Conservation (phyloP, 2,797 vertebrate genomes). For the Coregonus suidteri region DNA sequence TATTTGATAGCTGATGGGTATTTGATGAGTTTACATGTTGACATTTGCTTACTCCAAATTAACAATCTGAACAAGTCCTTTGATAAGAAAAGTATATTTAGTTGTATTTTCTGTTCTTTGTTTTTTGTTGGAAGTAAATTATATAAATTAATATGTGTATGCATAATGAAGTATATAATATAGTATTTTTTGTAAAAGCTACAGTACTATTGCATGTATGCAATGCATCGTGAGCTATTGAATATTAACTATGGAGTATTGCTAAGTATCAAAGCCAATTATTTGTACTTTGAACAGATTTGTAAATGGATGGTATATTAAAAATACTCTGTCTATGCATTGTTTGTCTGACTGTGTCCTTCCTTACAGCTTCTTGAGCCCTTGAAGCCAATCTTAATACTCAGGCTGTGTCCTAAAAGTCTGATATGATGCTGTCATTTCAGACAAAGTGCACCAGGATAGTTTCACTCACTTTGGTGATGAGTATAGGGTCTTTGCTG, state of each 20-base stretch:
- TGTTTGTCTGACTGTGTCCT: slow-evolving; percentile 32
- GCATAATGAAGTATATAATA: slow-evolving; percentile 40
- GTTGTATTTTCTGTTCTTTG: not conserved
- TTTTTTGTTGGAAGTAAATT: slow-evolving; percentile 10
- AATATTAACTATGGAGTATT: slow-evolving; percentile 60
- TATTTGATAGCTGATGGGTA: not conserved
- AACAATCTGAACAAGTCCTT: not conserved
- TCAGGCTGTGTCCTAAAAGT: too few relatives aligned
- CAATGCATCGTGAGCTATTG: slow-evolving; percentile 68
- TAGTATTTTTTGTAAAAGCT: slow-evolving; percentile 63
- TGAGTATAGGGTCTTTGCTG: too few relatives aligned
- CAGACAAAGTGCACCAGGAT: too few relatives aligned
- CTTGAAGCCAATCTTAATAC: too few relatives aligned
- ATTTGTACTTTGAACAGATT: slow-evolving; percentile 71
- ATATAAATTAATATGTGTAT: slow-evolving; percentile 54
- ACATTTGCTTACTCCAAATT: not conserved
- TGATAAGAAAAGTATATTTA: not conserved
- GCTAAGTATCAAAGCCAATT: slow-evolving; percentile 68
- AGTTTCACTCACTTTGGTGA: too few relatives aligned
- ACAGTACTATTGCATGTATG: slow-evolving; percentile 60
- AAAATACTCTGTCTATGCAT: slow-evolving; percentile 77
- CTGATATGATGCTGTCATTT: too few relatives aligned
- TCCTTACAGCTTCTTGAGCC: slow-evolving; percentile 4
- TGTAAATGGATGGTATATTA: slow-evolving; percentile 75
- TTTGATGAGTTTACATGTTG: not conserved